A percentile compares a stretch with the other conserved stretches of the same genome.
These are phyloP conservation scores for Naso thynnoides DNA, from an alignment of 2,797 vertebrate species.

Conservation along the genomic window DNA sequence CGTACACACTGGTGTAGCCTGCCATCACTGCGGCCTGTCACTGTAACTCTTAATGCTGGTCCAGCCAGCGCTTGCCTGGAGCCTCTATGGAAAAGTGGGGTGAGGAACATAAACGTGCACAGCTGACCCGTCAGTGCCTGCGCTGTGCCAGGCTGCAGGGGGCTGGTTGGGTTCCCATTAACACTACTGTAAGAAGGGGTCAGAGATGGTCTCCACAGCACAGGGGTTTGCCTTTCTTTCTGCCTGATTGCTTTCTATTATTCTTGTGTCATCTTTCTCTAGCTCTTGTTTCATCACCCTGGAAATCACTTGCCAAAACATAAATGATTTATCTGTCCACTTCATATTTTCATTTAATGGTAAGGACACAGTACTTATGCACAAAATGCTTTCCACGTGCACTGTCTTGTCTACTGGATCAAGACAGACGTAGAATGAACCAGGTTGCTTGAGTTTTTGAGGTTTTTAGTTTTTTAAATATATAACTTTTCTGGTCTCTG, in stretches of 20 bases:
- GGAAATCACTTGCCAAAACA: conserved; percentile 76
- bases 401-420: conserved; percentile 73
- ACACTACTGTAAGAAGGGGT: conserved; percentile 72
- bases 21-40: conserved; percentile 69
- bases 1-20: conserved; percentile 96
- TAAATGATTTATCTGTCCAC: conserved; percentile 63
- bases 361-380: conserved; percentile 83
- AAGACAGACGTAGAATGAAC: conserved; percentile 70
- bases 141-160: conserved; percentile 75
- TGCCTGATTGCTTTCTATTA: conserved; percentile 78
- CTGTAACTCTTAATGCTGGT: conserved; percentile 77
- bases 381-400: conserved; percentile 82
- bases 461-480: conserved; percentile 72
- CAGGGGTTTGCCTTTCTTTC: conserved; percentile 84
- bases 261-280: conserved; percentile 68
- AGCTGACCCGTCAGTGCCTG: conserved; percentile 79
- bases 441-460: conserved; percentile 74
- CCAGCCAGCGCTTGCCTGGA: conserved; percentile 71
- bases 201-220: conserved; percentile 81
- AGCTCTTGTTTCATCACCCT: conserved; percentile 68
- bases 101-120: conserved; percentile 76
- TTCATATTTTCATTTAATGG: conserved; percentile 62
- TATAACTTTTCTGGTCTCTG: conserved; percentile 65
- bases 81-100: conserved; percentile 66
- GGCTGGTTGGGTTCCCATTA: conserved; percentile 67